phyloP scores from a whole-genome alignment of 2,888 invertebrate genomes.

The Adineta ricciae region DNA sequence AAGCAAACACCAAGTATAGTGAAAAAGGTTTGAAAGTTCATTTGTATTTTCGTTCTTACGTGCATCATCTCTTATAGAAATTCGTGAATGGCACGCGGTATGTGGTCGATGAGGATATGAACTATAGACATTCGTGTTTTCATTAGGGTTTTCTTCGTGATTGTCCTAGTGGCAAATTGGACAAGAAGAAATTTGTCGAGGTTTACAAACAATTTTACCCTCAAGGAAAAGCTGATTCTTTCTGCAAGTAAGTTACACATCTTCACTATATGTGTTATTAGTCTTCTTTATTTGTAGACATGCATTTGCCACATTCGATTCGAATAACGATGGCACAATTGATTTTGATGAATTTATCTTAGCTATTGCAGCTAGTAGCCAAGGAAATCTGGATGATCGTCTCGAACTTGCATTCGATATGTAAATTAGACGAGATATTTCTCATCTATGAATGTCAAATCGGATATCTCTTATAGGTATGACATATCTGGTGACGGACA shows the following conservation, averaged over 20 bases:
- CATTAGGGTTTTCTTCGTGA: not conserved
- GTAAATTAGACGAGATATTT: not conserved
- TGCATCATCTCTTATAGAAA: not conserved
- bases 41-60: not conserved
- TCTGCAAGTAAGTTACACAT: conserved; percentile 12
- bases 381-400: not conserved
- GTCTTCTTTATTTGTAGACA: not conserved
- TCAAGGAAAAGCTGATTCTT: conserved; percentile 32
- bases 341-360: conserved; percentile 4
- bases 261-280: too few species aligned
- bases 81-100: conserved; percentile 10
- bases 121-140: not conserved
- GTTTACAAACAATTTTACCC: conserved; percentile 34
- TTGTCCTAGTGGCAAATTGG: conserved; percentile 1
- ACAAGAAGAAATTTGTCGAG: conserved; percentile 34
- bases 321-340: conserved; percentile 4
- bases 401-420: conserved; percentile 19
- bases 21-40: not conserved
- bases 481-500: conserved; percentile 30
- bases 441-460: too few species aligned
- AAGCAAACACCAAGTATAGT: not conserved
- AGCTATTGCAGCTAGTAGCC: not conserved
- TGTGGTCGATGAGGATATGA: not conserved
- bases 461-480: not conserved
- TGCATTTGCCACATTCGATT: not conserved